Conservation (phyloP, 2,888 invertebrate species). For the Carabus problematicus region DNA sequence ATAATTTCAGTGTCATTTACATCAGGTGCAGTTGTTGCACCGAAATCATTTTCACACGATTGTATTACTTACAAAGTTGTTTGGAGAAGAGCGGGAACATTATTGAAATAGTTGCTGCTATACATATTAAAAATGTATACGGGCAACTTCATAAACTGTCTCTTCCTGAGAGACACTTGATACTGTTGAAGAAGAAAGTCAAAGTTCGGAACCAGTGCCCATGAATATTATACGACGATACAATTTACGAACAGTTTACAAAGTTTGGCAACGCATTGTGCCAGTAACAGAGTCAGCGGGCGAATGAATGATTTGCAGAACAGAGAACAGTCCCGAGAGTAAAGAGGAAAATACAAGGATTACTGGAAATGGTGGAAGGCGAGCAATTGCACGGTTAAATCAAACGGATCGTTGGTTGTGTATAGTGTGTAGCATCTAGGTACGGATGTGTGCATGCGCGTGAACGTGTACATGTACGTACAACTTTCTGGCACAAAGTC, state of each 20-base stretch:
- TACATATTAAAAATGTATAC: no score
- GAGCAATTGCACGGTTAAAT: slow-evolving; percentile 31
- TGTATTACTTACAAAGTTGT: no score
- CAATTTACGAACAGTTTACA: slow-evolving; percentile 29
- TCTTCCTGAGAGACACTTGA: no score
- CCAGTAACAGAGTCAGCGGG: not conserved
- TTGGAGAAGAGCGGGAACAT: no score
- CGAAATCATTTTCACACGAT: no score
- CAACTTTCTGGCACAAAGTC: slow-evolving; percentile 20
- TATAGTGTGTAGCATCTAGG: not conserved
- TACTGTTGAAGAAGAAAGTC: no score
- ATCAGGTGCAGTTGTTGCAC: no score
- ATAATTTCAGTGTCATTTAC: no score
- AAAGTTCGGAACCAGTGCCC: not conserved
- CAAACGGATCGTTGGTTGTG: slow-evolving; percentile 31
- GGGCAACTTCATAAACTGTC: no score
- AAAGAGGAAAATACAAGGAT: slow-evolving; percentile 8
- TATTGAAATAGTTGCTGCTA: no score
- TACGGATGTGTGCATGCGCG: not conserved
- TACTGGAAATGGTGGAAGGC: not conserved
- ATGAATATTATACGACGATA: slow-evolving; percentile 37
- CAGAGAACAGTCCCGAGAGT: not conserved
- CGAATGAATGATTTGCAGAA: not conserved
- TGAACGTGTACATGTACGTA: not conserved
- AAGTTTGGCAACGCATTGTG: slow-evolving; percentile 14